A percentile compares a stretch with the other conserved stretches of the same genome.
These are phyloP conservation scores for Petrocephalus microphthalmus DNA, from an alignment of 2,113 vertebrate genomes.

Conservation along the genomic window DNA sequence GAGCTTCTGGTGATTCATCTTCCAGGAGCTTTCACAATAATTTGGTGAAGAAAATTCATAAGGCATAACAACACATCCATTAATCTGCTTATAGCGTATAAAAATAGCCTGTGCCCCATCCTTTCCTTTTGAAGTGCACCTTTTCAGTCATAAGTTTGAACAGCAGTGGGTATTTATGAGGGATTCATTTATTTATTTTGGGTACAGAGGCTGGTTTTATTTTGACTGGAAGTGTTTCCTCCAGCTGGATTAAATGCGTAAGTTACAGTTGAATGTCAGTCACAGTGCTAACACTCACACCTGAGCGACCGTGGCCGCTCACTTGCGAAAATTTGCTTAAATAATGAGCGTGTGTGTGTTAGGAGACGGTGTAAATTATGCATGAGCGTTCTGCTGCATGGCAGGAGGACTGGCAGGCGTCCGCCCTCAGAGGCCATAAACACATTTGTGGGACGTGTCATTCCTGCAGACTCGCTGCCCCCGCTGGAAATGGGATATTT, in stretches of 20 bases:
- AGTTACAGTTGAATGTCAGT: background rate
- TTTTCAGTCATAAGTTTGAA: background rate
- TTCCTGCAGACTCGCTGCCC: background rate
- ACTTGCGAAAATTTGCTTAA: background rate
- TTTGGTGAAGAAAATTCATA: background rate
- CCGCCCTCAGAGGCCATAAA: background rate
- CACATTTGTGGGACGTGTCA: background rate
- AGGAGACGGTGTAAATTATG: background rate
- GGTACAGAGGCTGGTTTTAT: background rate
- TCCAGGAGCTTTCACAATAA: background rate
- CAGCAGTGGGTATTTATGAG: background rate
- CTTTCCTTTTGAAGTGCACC: background rate
- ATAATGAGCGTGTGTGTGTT: background rate
- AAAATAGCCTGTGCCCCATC: background rate
- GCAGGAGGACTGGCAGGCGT: background rate
- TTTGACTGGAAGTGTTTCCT: background rate
- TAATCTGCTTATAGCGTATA: background rate
- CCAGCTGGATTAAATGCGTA: background rate
- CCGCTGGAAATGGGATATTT: slow-evolving; percentile 14
- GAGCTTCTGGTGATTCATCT: background rate
- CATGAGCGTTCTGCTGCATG: background rate
- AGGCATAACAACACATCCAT: background rate
- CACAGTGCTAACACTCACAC: background rate
- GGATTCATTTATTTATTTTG: background rate
- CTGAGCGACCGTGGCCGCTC: background rate